These are phyloP conservation scores for Carapus acus DNA, from an alignment of 2,797 vertebrate genomes.

Conservation along the genomic window DNA sequence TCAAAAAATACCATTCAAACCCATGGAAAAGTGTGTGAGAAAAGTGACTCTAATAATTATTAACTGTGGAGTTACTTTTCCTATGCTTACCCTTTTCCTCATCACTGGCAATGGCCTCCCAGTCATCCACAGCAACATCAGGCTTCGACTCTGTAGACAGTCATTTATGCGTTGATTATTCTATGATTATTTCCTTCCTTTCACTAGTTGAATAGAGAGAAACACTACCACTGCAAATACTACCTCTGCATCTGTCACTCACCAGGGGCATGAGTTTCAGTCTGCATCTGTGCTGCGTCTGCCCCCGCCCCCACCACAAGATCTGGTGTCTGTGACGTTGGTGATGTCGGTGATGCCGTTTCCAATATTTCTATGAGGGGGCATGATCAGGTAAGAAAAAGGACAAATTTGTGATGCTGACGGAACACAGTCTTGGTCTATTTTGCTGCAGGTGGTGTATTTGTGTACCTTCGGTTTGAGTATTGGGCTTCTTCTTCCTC, in stretches of 20 bases:
- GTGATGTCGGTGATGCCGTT: conserved; percentile 57
- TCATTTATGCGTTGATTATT: no score
- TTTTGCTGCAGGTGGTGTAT: no score
- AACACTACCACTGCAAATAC: no score
- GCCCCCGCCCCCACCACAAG: conserved; percentile 47
- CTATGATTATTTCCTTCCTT: no score
- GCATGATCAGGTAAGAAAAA: no score
- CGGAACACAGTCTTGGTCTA: neutral
- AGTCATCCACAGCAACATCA: conserved; percentile 57
- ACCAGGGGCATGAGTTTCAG: conserved; percentile 66
- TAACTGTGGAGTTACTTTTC: neutral
- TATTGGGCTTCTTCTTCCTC: conserved; percentile 84
- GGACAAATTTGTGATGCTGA: neutral
- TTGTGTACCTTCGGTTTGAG: conserved; percentile 79
- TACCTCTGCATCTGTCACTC: conserved; percentile 7
- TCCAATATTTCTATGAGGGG: conserved; percentile 57
- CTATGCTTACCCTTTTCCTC: conserved; percentile 62
- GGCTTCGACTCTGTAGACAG: conserved; percentile 52
- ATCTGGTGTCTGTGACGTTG: conserved; percentile 55
- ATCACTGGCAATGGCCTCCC: conserved; percentile 67
- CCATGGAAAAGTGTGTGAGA: no score
- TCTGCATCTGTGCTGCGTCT: conserved; percentile 7
- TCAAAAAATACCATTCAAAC: no score
- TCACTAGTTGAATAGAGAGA: no score
- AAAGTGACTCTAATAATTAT: no score